Evolutionary conservation across 2,113 vertebrate genomes (phyloP).

Genomic region (Hydrochoerus hydrochaeris): DNA sequence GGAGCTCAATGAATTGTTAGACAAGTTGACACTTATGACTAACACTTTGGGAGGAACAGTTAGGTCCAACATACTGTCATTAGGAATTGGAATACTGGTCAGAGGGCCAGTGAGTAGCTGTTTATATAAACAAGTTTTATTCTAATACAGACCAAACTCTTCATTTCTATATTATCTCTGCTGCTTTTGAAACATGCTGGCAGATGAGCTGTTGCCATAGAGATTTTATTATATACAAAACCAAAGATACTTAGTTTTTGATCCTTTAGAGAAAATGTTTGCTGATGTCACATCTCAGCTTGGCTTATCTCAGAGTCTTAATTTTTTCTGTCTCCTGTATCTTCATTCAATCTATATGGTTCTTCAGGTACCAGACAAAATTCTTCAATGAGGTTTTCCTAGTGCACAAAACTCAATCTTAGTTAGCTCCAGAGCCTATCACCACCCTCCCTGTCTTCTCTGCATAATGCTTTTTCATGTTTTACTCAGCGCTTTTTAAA

Average conservation of each 20-base stretch:
- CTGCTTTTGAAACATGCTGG: neutral
- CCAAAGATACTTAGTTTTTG: neutral
- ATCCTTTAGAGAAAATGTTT: neutral
- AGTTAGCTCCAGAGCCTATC: accelerated
- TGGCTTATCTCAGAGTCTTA: neutral
- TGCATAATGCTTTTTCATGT: accelerated
- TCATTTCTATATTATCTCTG: neutral
- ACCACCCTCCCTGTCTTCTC: accelerated
- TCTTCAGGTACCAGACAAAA: neutral
- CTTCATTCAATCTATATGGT: neutral
- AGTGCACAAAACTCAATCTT: neutral
- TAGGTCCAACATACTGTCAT: neutral
- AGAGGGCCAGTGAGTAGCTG: neutral
- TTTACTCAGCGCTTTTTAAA: neutral
- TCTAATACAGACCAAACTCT: neutral
- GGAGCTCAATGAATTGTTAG: neutral
- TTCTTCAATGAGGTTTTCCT: neutral
- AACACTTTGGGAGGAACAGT: neutral
- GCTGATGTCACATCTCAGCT: neutral
- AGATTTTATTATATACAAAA: neutral
- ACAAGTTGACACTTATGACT: neutral
- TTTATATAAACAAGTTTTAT: constrained; percentile 38
- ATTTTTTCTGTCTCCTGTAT: too few species aligned
- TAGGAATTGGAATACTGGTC: neutral
- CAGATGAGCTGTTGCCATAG: neutral